Evolutionary conservation across 2,888 invertebrate species (phyloP), one percentile per base, ranked within the genome.

Genomic region (Phengaris alcon): DNA sequence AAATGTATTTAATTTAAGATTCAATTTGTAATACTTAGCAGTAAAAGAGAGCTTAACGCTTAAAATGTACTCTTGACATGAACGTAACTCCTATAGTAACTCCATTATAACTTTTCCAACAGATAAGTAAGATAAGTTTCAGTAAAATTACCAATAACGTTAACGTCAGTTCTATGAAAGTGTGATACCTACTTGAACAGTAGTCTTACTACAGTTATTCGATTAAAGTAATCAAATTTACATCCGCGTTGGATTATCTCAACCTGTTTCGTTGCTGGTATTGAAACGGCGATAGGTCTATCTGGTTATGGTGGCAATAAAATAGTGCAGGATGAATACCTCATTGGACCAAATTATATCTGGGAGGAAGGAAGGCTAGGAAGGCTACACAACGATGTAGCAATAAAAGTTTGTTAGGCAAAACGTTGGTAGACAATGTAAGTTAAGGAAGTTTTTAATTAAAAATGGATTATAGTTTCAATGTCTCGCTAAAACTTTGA

Each of bases 161-260:
- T 74, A 76, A 74, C 77, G 52, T 76, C 74, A 79, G 73, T 77
- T 77, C 73, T 74, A 78, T 79, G 79, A 73, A 76, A 69, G 64
- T 68, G 76, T 68, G 59, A 69, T 74, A 35, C 35, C 35, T 35
- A 35, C 74, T 77, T 73, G 57, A 74, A 77, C 77, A 78, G 76
- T 78, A 74, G 70, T 68, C 13, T 68, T 59, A 79, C 78, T 79
- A 80, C 80, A 78, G 80, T 80, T 81, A 80, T 78, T 80, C 81
- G 78, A 80, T 80, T 80, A 79, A 78, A 76, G 72, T 78, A 79
- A 81, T 81, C 78, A 81, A 81, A 79, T 78, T 80, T 79, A 79
- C 80, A 81, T 81, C 80, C 78, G 79, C 73, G 68, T 74, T 74
- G 77, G 78, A 79, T 79, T 80, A 80, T 79, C 77, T 69, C 76